These are phyloP conservation scores for Sminthopsis crassicaudata DNA, from an alignment of 2,113 vertebrate species.

Conservation along the genomic window DNA sequence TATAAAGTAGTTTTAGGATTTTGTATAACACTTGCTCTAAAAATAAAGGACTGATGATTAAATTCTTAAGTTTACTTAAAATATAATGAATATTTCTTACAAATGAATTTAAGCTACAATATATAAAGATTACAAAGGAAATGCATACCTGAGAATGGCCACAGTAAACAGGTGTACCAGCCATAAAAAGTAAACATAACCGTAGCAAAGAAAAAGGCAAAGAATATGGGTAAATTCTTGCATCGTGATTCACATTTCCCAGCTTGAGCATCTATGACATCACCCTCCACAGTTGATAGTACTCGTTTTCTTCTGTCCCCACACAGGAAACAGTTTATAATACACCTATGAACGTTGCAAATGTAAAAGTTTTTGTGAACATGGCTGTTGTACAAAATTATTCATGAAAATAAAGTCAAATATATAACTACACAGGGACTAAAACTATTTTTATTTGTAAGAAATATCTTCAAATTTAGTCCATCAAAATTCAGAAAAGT, in stretches of 20 bases:
- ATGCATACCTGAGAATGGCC: slow-evolving; percentile 81
- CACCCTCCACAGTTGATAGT: slow-evolving; percentile 19
- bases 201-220: slow-evolving; percentile 80
- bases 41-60: slow-evolving; percentile 14
- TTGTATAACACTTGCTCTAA: background rate
- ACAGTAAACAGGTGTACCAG: slow-evolving; percentile 80
- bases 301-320: slow-evolving; percentile 62
- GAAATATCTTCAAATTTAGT: background rate
- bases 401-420: slow-evolving; percentile 30
- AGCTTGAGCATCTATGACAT: slow-evolving; percentile 69
- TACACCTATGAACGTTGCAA: slow-evolving; percentile 75
- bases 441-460: slow-evolving; percentile 1
- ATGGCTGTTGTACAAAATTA: background rate
- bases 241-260: slow-evolving; percentile 84
- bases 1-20: background rate
- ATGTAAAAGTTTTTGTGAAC: slow-evolving; percentile 48
- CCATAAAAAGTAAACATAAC: slow-evolving; percentile 82
- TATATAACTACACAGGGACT: background rate
- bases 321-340: slow-evolving; percentile 86
- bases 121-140: slow-evolving; percentile 4
- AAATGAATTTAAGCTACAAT: background rate
- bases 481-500: slow-evolving; percentile 16
- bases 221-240: slow-evolving; percentile 81
- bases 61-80: slow-evolving; percentile 49
- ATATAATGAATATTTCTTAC: slow-evolving; percentile 5